Base-by-base conservation (phyloP, 2,113 vertebrate genomes). In the Zapus hudsonius region DNA sequence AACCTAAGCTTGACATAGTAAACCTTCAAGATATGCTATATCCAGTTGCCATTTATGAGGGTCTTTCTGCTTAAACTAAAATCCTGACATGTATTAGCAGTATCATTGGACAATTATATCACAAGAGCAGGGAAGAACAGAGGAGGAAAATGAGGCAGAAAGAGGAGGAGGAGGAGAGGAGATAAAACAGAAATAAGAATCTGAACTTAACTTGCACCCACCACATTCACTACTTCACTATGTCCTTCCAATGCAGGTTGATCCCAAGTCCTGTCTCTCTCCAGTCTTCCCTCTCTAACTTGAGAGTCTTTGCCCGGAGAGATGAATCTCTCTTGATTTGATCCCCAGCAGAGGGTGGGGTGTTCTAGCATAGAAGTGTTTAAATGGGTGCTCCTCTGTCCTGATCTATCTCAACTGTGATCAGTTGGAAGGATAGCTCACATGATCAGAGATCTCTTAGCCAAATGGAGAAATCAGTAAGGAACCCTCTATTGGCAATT, bases 401-500 rank as follows among this genome's bases (percentile, higher is more conserved):
- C 59, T 86, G 19, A 42, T 59, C 76, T 19, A 23, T 70, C 72
- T 80, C 73, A 88, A 38, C 40, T 84, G 67, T 83, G 94, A 92
- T 84, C 40, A 95, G 80, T 79, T 86, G 84, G 82, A 80, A 96
- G 82, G 57, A 92, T 95, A 75, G 61, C n/a, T 93, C 63, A 55
- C 12, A 78, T 76, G 95, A 96, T 89, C 96, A 74, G 89, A 97
- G 93, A 74, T 5, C 1, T 79, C 81, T 55, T 4, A 52, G 70
- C 70, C 83, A 95, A 96, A 96, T 23, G 42, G 81, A 90, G 0
- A 2, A 97, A 97, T 97, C 96, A 96, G 94, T 93, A 84, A 74
- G 79, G 47, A 94, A 61, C 79, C 66, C 97, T 38, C 91, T 87
- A 87, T 93, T 95, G 96, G 96, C 40, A 86, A 95, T 96, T 80